Percentiles rank a stretch among this genome's conserved stretches.
Conservation (phyloP, 2,113 vertebrate genomes). For the Cromileptes altivelis region DNA sequence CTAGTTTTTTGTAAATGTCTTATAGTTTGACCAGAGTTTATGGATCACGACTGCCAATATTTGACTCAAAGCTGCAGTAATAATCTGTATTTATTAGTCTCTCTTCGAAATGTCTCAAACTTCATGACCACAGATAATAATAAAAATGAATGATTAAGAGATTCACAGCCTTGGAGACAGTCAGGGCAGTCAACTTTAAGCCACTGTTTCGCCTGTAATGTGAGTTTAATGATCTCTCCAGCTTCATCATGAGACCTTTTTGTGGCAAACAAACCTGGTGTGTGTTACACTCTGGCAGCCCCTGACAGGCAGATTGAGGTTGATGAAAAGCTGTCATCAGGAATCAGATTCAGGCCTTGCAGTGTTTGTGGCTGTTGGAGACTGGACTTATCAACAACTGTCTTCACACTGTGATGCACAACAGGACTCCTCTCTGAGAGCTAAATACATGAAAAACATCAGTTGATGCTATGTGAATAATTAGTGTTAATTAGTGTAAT, state of each 20-base stretch:
- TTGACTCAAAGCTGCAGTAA: not conserved
- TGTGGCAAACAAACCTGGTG: slow-evolving; percentile 58
- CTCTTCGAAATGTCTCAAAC: not conserved
- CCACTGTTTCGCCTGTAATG: not conserved
- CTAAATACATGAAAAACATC: not conserved
- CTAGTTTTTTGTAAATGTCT: not conserved
- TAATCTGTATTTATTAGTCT: not conserved
- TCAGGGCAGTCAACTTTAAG: not conserved
- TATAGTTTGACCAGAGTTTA: not conserved
- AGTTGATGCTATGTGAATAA: not conserved
- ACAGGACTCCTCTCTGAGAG: slow-evolving; percentile 1
- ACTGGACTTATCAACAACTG: slow-evolving; percentile 66
- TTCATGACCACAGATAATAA: not conserved
- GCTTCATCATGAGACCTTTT: not conserved
- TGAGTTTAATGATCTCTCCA: not conserved
- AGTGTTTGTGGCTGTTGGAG: slow-evolving; percentile 52
- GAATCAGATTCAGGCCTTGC: slow-evolving; percentile 37
- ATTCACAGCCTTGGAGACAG: not conserved
- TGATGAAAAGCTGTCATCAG: slow-evolving; percentile 74
- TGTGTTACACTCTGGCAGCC: slow-evolving; percentile 42
- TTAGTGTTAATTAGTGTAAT: not conserved
- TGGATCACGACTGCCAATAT: not conserved
- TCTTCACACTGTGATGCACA: slow-evolving; percentile 50
- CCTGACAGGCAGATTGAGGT: slow-evolving; percentile 40
- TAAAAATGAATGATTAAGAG: not conserved